A percentile compares a stretch with the other conserved stretches of the same genome.
These are phyloP conservation scores for Dicerorhinus sumatrensis DNA, from an alignment of 2,113 vertebrate species.

Conservation along the genomic window DNA sequence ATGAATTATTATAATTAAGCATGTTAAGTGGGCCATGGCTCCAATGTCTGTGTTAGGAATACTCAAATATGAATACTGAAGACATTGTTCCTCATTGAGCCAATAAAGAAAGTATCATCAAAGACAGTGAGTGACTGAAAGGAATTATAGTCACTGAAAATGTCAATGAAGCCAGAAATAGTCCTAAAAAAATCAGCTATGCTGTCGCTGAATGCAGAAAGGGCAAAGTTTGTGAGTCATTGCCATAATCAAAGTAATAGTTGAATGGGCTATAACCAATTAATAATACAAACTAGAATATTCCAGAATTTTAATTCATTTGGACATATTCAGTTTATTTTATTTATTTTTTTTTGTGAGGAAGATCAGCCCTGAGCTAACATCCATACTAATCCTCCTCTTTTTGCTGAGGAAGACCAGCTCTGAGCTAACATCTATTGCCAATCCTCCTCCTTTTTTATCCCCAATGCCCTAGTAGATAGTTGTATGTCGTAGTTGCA, in stretches of 20 bases:
- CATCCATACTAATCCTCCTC: no score
- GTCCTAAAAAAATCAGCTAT: constrained; percentile 19
- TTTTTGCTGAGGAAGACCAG: no score
- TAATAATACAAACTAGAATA: not conserved
- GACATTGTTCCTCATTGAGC: not conserved
- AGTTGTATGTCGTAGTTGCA: no score
- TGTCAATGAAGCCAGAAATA: constrained; percentile 28
- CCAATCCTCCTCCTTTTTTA: no score
- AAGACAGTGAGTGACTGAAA: not conserved
- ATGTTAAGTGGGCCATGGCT: not conserved
- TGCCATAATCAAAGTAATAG: constrained; percentile 22
- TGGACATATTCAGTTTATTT: not conserved
- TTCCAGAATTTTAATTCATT: not conserved
- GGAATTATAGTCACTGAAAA: constrained; percentile 5
- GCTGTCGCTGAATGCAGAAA: constrained; percentile 9
- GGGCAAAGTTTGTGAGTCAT: not conserved
- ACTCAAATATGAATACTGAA: not conserved
- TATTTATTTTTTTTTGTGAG: no score
- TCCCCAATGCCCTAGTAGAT: no score
- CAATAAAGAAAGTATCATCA: constrained; percentile 10
- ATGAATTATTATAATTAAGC: constrained; percentile 32
- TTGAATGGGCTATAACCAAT: constrained; percentile 6
- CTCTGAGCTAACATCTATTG: no score
- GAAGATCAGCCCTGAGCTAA: no score
- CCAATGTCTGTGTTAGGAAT: not conserved